A percentile compares a stretch with the other conserved stretches of the same genome.
Conservation (phyloP, 2,797 vertebrate genomes). For the Peromyscus aztecus region DNA sequence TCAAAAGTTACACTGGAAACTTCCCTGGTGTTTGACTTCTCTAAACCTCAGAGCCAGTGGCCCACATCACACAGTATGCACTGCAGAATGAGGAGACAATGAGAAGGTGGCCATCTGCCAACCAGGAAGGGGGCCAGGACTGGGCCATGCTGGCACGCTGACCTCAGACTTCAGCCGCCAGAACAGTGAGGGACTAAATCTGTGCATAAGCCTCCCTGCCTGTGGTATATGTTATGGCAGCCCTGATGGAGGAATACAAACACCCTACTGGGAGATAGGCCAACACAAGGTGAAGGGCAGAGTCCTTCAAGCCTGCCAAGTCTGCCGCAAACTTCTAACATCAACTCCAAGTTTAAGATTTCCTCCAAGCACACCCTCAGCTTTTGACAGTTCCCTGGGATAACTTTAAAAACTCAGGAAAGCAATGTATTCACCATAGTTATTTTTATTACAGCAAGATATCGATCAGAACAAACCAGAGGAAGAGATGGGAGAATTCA, state of each 20-base stretch:
- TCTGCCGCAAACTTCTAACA: background rate
- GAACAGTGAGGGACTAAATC: background rate
- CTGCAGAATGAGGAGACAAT: background rate
- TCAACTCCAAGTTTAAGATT: background rate
- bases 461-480: background rate
- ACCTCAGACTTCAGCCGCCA: background rate
- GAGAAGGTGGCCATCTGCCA: conserved; percentile 39
- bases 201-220: background rate
- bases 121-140: background rate
- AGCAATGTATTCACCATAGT: background rate
- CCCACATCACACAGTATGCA: background rate
- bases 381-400: background rate
- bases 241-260: background rate
- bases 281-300: background rate
- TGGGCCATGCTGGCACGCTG: background rate
- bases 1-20: background rate
- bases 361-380: background rate
- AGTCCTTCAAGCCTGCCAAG: background rate
- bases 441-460: background rate
- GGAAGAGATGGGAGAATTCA: background rate
- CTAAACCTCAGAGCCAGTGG: background rate
- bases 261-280: background rate
- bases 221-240: background rate
- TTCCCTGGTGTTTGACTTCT: background rate
- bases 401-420: background rate